Evolutionary conservation across 2,797 vertebrate genomes (phyloP).

Genomic region (Semaprochilodus insignis): DNA sequence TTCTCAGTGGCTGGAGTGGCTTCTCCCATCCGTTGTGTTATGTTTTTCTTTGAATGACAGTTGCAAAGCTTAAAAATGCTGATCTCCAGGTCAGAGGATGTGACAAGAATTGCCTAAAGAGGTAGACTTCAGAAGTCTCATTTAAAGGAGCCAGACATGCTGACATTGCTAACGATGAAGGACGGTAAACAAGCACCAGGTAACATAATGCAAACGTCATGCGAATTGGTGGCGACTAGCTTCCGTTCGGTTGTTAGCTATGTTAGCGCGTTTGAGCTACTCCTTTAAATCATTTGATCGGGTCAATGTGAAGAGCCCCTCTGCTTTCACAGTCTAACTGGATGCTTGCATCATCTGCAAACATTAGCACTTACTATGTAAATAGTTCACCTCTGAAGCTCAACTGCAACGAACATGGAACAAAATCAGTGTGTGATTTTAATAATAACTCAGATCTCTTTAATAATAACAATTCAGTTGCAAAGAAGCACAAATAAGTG

Average conservation of each 20-base stretch:
- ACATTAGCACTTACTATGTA: slow-evolving; percentile 48
- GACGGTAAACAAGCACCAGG: not conserved
- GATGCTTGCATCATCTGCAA: slow-evolving; percentile 9
- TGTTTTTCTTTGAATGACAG: slow-evolving; percentile 17
- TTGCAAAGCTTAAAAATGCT: slow-evolving; percentile 19
- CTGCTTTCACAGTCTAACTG: slow-evolving; percentile 12
- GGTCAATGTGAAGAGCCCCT: not conserved
- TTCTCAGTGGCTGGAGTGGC: not conserved
- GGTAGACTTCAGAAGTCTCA: slow-evolving; percentile 15
- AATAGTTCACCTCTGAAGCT: slow-evolving; percentile 35
- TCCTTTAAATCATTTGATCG: not conserved
- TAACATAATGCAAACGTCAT: not conserved
- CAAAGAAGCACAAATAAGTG: not conserved
- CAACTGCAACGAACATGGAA: not conserved
- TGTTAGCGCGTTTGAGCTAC: not conserved
- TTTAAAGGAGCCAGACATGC: slow-evolving; percentile 31
- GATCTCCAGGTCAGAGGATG: slow-evolving; percentile 16
- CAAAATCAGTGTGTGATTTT: not conserved
- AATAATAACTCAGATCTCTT: not conserved
- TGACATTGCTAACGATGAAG: not conserved
- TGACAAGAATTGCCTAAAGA: slow-evolving; percentile 3
- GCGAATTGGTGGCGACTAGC: not conserved
- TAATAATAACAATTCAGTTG: no score
- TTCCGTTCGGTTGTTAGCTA: not conserved
- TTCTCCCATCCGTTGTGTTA: slow-evolving; percentile 14